Conservation (phyloP, 2,888 invertebrate species). For the Aricia artaxerxes region DNA sequence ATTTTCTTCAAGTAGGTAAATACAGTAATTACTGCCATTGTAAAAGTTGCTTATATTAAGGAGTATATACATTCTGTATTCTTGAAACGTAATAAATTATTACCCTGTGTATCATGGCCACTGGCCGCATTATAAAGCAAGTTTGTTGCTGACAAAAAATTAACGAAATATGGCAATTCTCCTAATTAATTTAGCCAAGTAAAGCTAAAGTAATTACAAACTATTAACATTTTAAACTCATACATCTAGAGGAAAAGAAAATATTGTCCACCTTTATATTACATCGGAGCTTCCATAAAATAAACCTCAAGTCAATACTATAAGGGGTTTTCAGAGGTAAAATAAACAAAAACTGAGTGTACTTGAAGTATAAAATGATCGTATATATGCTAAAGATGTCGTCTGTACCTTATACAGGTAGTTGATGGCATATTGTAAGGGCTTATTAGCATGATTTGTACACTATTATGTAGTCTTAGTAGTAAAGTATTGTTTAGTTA, state of each 20-base stretch:
- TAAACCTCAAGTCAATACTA: neutral
- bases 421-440: slow-evolving; percentile 19
- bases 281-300: neutral
- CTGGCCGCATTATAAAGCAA: neutral
- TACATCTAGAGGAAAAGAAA: neutral
- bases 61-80: neutral
- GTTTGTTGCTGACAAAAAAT: slow-evolving; percentile 15
- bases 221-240: slow-evolving; percentile 12
- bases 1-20: neutral
- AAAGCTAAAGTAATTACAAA: neutral
- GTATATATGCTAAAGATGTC: slow-evolving; percentile 15
- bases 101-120: neutral
- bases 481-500: neutral
- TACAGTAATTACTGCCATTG: neutral
- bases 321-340: neutral
- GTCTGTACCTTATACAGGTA: slow-evolving; percentile 7
- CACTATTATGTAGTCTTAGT: neutral
- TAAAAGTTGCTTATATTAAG: neutral
- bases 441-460: slow-evolving; percentile 8
- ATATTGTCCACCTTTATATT: neutral
- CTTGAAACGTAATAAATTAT: neutral
- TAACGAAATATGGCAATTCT: neutral
- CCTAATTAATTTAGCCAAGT: slow-evolving; percentile 12
- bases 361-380: neutral
- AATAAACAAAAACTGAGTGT: neutral